Evolutionary conservation across 2,888 invertebrate species (phyloP).

Genomic region (Amaurobius ferox): DNA sequence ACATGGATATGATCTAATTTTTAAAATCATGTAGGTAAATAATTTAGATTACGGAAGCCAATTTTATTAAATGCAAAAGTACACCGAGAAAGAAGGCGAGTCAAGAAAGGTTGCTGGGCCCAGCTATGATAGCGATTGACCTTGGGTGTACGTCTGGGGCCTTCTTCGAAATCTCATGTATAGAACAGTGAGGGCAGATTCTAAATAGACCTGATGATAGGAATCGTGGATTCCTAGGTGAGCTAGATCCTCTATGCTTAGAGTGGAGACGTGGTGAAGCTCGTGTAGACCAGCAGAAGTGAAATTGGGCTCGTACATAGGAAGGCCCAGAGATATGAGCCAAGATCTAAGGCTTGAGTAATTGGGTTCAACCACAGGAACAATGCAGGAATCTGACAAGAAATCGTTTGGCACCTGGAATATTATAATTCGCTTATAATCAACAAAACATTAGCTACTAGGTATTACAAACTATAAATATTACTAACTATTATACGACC

Average conservation of each 20-base stretch:
- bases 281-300: slow-evolving; percentile 52
- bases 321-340: slow-evolving; percentile 77
- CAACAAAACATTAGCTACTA: too few relatives aligned
- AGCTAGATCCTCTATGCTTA: slow-evolving; percentile 64
- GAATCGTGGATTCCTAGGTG: slow-evolving; percentile 62
- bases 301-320: slow-evolving; percentile 76
- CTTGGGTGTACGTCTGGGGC: slow-evolving; percentile 54
- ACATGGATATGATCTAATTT: too few relatives aligned
- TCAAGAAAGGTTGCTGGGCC: background rate
- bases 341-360: slow-evolving; percentile 77
- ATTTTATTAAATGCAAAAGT: background rate
- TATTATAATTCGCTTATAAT: too few relatives aligned
- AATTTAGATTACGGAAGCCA: background rate
- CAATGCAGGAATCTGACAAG: slow-evolving; percentile 76
- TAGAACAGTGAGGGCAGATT: slow-evolving; percentile 72
- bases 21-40: background rate
- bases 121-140: slow-evolving; percentile 48
- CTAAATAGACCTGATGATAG: slow-evolving; percentile 69
- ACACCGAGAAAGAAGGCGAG: background rate
- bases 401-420: slow-evolving; percentile 77
- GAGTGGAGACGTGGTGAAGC: slow-evolving; percentile 75
- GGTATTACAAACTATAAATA: too few relatives aligned
- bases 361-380: slow-evolving; percentile 76
- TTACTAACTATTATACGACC: too few relatives aligned
- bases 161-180: slow-evolving; percentile 51